Base-by-base conservation (phyloP, 2,113 vertebrate species). In the Odocoileus virginianus region DNA sequence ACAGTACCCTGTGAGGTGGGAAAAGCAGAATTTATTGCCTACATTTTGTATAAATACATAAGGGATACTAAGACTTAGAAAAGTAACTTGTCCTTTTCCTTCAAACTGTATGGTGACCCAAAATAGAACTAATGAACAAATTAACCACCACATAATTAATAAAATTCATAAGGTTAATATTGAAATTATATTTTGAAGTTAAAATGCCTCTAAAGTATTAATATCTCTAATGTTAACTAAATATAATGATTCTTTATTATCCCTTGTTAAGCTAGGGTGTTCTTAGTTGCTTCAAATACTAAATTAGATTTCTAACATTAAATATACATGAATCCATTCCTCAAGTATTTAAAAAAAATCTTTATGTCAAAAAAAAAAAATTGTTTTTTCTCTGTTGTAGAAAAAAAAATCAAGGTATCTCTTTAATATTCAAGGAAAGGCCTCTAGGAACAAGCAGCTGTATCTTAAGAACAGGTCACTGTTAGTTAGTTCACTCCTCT, bases 291-390 rank as follows among this genome's bases (percentile, higher is more conserved):
- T 97, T 82, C 87, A 93, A 84, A 95, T 60, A 12, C 40, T 64
- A 58, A 67, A 40, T 81, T 11, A 64, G n/a, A 64, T 45, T 45
- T 83, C 45, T 17, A 87, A 78, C 28, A 92, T 58, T 93, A 30
- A 86, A 55, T 45, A 78, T 67, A 52, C 10, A 50, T 71, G 27
- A 94, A 87, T 60, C 10, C 40, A 89, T 74, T 67, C 40, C 36
- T 84, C 82, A 84, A 84, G 40, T 96, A 27, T 61, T 93, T 89
- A 60, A 19, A 78, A 97, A 94, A 84, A 85, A 52, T 71, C 23
- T 28, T 54, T 50, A 71, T 54, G 5, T 79, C 7, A 45, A 33
- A 94, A 57, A 93, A 95, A n/a, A n/a, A 40, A 71, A 88, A 25
- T 19, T 14, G 45, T 4, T 52, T 84, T 94, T 78, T 61, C 54